Percentiles rank a stretch among this genome's conserved stretches.
Evolutionary conservation across 2,113 vertebrate genomes (phyloP).

Genomic region (Malurus cyaneus): DNA sequence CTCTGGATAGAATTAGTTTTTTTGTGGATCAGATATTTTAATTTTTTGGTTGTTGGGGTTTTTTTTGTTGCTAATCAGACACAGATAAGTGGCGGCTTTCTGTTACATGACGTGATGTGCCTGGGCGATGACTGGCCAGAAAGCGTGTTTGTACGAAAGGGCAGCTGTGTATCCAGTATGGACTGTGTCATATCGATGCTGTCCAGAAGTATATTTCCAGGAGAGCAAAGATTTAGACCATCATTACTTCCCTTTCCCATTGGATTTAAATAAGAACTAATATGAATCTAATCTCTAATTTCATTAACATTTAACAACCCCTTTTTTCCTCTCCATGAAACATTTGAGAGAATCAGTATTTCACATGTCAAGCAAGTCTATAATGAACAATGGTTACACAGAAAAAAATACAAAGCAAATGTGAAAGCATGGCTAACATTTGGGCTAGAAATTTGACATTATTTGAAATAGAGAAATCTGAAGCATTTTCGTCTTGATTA

Average conservation of each 20-base stretch:
- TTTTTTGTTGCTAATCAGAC: not conserved
- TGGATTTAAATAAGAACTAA: conserved; percentile 7
- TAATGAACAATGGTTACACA: too few relatives aligned
- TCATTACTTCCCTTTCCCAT: not conserved
- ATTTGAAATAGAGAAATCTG: too few relatives aligned
- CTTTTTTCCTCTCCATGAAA: not conserved
- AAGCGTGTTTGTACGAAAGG: too few relatives aligned
- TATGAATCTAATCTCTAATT: not conserved
- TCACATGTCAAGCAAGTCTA: conserved; percentile 10
- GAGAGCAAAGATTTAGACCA: conserved; percentile 8
- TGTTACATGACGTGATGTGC: too few relatives aligned
- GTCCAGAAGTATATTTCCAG: not conserved
- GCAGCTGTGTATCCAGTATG: too few relatives aligned
- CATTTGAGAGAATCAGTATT: conserved; percentile 23
- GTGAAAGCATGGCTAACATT: too few relatives aligned
- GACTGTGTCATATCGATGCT: too few relatives aligned
- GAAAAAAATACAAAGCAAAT: too few relatives aligned
- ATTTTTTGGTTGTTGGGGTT: not conserved
- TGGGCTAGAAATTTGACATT: too few relatives aligned
- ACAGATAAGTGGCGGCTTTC: too few relatives aligned
- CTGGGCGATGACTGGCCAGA: too few relatives aligned
- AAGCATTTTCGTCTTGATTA: too few relatives aligned
- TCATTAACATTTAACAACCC: not conserved
- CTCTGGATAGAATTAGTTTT: not conserved
- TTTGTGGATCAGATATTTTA: not conserved